Evolutionary conservation across 2,888 invertebrate genomes (phyloP), one percentile per base, ranked within the genome.

Genomic region (Trachelus troglodyta): DNA sequence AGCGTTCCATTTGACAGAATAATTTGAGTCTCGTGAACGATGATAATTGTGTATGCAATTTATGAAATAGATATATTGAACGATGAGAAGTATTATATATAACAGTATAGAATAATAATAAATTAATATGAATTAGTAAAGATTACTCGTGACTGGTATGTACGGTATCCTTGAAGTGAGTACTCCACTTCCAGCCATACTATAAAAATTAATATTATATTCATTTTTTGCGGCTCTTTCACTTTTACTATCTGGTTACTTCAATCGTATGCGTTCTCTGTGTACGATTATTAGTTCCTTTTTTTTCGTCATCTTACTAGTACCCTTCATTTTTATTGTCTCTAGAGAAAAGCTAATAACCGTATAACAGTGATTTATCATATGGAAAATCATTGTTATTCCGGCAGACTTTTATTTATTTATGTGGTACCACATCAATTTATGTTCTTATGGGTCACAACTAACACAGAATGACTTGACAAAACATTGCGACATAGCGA

Each of bases 151-250:
- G 95, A 94, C 95, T 95, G 94, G 96, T 95, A 88, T 91, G 91
- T 94, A 97, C 96, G 94, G 97, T 97, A 95, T 97, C 97, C 96
- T 96, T 96, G 97, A 98, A 98, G 96, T 97, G 96, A 94, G 97
- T 95, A 95, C 97, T 97, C 96, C 97, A 96, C 95, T 97, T 97
- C 98, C 98, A 97, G 95, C 96, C 96, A 95, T 95, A 96, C 97
- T 97, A 93, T 90, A 93, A 92, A 92, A 92, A 92, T 92, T 92
- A 90, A 91, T 91, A 91, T 87, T 84, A 88, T 83, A 81, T 88
- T 89, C 87, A 89, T 87, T 87, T 56, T 86, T 87, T 75, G 75
- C 68, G 56, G 76, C 74, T 75, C 40, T 56, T 56, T 74, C 30
- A 33, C 56, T 76, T 75, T 76, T 35, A n/a, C 33, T 76, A 74